Evolutionary conservation across 2,113 vertebrate species (phyloP), one percentile per base, ranked within the genome.

Genomic region (Tricholaema leucomelas): DNA sequence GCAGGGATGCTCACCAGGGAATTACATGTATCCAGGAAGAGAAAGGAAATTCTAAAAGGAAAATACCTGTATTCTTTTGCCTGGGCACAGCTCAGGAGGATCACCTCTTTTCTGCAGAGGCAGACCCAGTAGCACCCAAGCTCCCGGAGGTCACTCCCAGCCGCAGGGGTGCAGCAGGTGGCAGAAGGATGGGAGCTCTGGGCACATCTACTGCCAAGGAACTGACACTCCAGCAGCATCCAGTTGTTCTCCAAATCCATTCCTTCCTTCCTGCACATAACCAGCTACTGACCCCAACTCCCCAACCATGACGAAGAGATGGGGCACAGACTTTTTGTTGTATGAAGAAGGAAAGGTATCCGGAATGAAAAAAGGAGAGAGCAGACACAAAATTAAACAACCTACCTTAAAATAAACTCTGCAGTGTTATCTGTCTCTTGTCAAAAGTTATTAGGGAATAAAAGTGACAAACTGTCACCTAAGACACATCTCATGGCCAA

Each of bases 371-470:
- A 28, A 28, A 17, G 19, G 12, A 58, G 20, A 73, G 40, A 48
- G 63, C 66, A 63, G 73, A 58, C 31, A 12, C 4, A 71, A 75
- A 87, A 87, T 75, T 80, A 71, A 91, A 89, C 65, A 94, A 61
- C 58, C 61, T 52, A 80, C 67, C 55, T 65, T 90, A 92, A 91
- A 80, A 87, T 74, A 94, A 95, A 90, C 91, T 87, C 85, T 64
- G 60, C 3, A 3, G 78, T 58, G 17, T 72, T 46, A 65, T 88
- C 95, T 89, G 95, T 60, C 71, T 84, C 82, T 88, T 90, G 83
- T 88, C 92, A 81, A 81, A 86, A 30, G 93, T 88, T 84, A 81
- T 81, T 85, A 65, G 80, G 75, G 77, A 93, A 92, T 82, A 87
- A 63, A 78, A 65, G 78, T 54, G 95, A 86, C 95, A 89, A 88